These are phyloP conservation scores for Oscheius sp. DNA, from an alignment of 2,888 invertebrate genomes.

Conservation along the genomic window DNA sequence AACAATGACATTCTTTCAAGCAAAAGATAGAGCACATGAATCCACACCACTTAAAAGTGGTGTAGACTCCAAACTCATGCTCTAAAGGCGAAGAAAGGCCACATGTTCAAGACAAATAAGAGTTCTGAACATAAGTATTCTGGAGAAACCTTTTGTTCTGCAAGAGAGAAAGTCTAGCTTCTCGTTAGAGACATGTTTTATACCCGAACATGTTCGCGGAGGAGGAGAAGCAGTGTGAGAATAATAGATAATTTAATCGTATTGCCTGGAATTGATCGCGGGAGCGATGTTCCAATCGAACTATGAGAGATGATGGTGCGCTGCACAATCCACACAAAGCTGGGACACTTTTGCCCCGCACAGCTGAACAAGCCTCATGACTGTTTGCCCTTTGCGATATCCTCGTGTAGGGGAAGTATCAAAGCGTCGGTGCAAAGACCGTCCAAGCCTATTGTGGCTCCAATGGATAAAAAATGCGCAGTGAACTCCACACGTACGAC, in stretches of 20 bases:
- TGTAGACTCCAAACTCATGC: not conserved
- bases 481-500: not conserved
- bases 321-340: conserved; percentile 31
- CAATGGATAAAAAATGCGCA: too few species aligned
- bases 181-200: not conserved
- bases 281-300: not conserved
- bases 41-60: not conserved
- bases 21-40: not conserved
- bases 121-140: not conserved
- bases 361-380: conserved; percentile 35
- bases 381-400: conserved; percentile 34
- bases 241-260: conserved; percentile 1
- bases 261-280: not conserved
- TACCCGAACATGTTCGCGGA: not conserved
- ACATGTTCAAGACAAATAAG: not conserved
- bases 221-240: conserved; percentile 3
- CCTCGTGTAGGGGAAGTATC: conserved; percentile 31
- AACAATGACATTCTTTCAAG: conserved; percentile 8
- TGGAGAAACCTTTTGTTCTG: not conserved
- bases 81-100: not conserved
- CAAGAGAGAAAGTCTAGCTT: not conserved
- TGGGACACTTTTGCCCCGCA: conserved; percentile 34
- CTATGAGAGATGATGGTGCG: not conserved
- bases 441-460: too few species aligned
- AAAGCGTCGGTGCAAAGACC: not conserved